Percentiles rank a stretch among this genome's conserved stretches.
Evolutionary conservation across 2,113 vertebrate species (phyloP).

Genomic region (Callospermophilus lateralis): DNA sequence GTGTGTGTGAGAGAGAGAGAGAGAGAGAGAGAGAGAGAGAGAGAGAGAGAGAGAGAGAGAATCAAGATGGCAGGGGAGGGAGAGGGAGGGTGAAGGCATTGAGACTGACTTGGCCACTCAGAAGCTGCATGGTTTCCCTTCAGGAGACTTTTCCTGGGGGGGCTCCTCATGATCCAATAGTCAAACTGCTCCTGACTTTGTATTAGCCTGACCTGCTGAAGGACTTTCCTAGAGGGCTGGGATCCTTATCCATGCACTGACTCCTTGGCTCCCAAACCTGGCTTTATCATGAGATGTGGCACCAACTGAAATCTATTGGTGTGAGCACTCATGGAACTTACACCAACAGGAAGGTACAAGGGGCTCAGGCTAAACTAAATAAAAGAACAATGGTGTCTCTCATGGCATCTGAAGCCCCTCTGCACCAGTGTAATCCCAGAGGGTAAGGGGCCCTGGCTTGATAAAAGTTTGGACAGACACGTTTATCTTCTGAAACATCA

Average conservation of each 20-base stretch:
- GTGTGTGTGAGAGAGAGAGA: too few species aligned
- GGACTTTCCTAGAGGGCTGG: neutral
- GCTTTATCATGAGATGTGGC: neutral
- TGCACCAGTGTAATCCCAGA: neutral
- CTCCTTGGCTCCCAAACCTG: neutral
- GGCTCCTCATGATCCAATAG: neutral
- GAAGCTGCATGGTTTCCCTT: neutral
- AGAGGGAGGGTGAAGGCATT: neutral
- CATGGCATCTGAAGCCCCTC: accelerated
- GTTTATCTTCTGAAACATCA: neutral
- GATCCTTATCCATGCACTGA: neutral
- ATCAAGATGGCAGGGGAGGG: too few species aligned
- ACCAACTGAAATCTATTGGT: neutral
- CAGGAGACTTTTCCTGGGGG: neutral
- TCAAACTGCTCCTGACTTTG: neutral
- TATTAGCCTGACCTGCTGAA: neutral
- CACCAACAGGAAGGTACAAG: neutral
- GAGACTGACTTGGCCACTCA: neutral
- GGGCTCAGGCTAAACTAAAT: too few species aligned
- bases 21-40: too few species aligned
- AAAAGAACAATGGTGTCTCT: neutral
- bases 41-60: too few species aligned
- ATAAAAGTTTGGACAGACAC: neutral
- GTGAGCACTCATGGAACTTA: neutral
- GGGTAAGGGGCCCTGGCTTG: neutral